A percentile compares a stretch with the other conserved stretches of the same genome.
Evolutionary conservation across 1,140 invertebrate species (phyloP).

Genomic region (Macrostomum lignano): DNA sequence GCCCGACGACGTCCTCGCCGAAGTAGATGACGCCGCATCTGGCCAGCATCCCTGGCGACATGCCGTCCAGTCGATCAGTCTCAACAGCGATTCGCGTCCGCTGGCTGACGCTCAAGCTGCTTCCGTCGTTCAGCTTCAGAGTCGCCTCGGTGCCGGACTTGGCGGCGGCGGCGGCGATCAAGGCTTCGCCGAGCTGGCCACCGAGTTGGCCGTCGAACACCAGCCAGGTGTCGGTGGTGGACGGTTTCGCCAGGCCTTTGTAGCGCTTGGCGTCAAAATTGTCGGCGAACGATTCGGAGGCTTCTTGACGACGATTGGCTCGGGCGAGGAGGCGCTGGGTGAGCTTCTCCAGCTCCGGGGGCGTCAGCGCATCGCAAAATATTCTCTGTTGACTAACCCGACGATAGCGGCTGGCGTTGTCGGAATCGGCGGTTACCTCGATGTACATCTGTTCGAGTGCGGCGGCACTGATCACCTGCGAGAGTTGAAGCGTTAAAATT

Average conservation of each 20-base stretch:
- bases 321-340: constrained; percentile 13
- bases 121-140: background rate
- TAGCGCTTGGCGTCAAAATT: constrained; percentile 10
- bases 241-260: constrained; percentile 10
- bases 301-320: constrained; percentile 11
- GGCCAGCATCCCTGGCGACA: constrained; percentile 15
- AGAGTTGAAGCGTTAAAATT: too few species aligned
- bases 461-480: constrained; percentile 4
- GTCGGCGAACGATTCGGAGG: constrained; percentile 3
- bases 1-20: constrained; percentile 11
- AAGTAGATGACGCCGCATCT: constrained; percentile 15
- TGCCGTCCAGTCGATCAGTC: constrained; percentile 12
- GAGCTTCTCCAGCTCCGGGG: constrained; percentile 10
- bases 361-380: constrained; percentile 4
- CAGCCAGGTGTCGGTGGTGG: constrained; percentile 16
- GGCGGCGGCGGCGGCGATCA: constrained; percentile 16
- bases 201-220: constrained; percentile 19
- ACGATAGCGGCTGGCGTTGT: too few species aligned
- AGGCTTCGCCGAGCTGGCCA: constrained; percentile 15
- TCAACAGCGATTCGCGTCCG: constrained; percentile 10
- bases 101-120: background rate
- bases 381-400: too few species aligned
- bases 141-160: constrained; percentile 13
- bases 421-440: too few species aligned
- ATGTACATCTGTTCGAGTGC: constrained; percentile 6